These are phyloP conservation scores for Platyscelio sp. DNA, from an alignment of 2,888 invertebrate genomes.

Conservation along the genomic window DNA sequence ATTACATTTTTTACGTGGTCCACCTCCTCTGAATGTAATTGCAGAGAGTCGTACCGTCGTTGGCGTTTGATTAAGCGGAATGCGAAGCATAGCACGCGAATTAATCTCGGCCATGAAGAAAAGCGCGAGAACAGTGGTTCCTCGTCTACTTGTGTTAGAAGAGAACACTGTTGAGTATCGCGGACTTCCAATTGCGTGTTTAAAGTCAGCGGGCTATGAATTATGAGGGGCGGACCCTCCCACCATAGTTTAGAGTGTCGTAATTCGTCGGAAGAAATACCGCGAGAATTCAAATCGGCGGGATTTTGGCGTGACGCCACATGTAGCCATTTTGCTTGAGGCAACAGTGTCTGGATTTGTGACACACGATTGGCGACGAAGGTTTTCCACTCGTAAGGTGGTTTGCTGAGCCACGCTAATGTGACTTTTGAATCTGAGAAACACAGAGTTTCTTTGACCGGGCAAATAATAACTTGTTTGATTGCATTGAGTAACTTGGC, in stretches of 20 bases:
- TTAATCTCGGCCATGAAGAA: no score
- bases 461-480: background rate
- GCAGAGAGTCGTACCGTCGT: no score
- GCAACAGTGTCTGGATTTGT: background rate
- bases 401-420: background rate
- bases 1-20: no score
- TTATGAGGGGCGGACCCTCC: background rate
- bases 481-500: background rate
- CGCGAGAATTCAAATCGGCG: conserved; percentile 3
- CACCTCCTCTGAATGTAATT: no score
- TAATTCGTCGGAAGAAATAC: background rate
- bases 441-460: background rate
- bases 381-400: background rate
- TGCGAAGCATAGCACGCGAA: no score
- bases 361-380: background rate
- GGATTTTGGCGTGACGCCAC: background rate
- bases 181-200: no score
- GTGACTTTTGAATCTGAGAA: background rate
- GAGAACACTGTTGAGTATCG: background rate
- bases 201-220: no score
- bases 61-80: no score
- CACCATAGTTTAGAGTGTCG: background rate
- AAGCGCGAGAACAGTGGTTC: no score
- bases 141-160: background rate
- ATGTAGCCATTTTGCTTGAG: background rate